Base-by-base conservation (phyloP, 1,140 invertebrate species). In the Cotesia glomerata region DNA sequence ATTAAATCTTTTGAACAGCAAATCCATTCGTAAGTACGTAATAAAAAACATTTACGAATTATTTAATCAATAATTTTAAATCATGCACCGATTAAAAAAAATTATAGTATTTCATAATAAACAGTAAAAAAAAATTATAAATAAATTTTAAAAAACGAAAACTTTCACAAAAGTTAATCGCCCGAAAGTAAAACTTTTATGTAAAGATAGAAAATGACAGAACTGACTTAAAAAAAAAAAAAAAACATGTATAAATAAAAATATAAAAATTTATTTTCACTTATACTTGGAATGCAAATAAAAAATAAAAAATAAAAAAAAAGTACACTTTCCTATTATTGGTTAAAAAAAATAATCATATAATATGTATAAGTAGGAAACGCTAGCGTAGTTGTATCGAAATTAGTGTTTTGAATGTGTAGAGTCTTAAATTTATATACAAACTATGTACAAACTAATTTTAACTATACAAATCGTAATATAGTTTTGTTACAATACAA, bases 341-440 rank as follows among this genome's bases (percentile, higher is more conserved):
- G 5, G n/a, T 59, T 26, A 26, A 59, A 59, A 34, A 59, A 34
- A 59, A 11, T 32, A 59, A 18, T 34, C 7, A 59, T 9, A 59
- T 11, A 18, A 54, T 54, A 16, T 56, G 3, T 56, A 56, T 16
- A 56, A 56, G 16, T 34, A 18, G 18, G 7, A 13, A 34, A 54
- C 7, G 11, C n/a, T 54, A 54, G 51, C 18, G 11, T 34, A 11
- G 13, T 65, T 54, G 54, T 67, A 64, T 39, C 49, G 26, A 59
- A 73, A 71, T 71, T 71, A 74, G 70, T 75, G 71, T 75, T 73
- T 73, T 72, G 65, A 73, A 72, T 67, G n/a, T 72, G 71, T 67
- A 54, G 51, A 72, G 62, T 71, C 35, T 71, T 34, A 26, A 59
- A 64, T 61, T 45, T 72, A 75, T 75, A 39, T 75, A 75, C 68